Base-by-base conservation (phyloP, 2,888 invertebrate genomes). In the Zhengitettix transpicula region DNA sequence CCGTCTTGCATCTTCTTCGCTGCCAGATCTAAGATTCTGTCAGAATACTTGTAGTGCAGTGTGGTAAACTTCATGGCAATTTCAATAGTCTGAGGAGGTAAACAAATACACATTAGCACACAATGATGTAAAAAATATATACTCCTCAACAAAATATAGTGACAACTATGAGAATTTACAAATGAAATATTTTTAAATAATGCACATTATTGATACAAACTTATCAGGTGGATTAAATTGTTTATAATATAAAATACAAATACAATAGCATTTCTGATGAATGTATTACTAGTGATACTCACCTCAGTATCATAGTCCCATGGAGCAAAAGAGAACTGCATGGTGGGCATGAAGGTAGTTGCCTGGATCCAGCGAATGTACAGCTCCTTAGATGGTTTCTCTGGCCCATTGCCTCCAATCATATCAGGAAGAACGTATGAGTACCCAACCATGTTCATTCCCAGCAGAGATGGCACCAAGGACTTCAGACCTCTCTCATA, bases 351-450 rank as follows among this genome's bases (percentile, higher is more conserved):
- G 68, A 89, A 89, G 0, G 82, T 79, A 60, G 84, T 87, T 0
- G 85, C 82, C 69, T 89, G 84, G 55, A 87, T 75, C 90, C 90
- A 91, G 67, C 90, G 75, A 42, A 89, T 81, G 68, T 84, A 87
- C 57, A 86, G 71, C 68, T 86, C 84, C 62, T 81, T 80, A 1
- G 77, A 78, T 0, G 81, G 77, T 1, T 73, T 69, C 78, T n/a
- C 77, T 75, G 67, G 75, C 82, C 0, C 80, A 82, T 83, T 85
- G 0, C 85, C 85, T 0, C 84, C 85, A 55, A 85, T 82, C 85
- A 89, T 88, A 69, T 90, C 90, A 0, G 90, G 89, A 14, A 91
- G 72, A 9, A 89, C 84, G 66, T 82, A 78, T 0, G 85, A 81
- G 71, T 85, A 86, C 1, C 86, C 87, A 60, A 80, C 75, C 55